These are phyloP conservation scores for Calyptommatus sinebrachiatus DNA, from an alignment of 2,113 vertebrate species.

Conservation along the genomic window DNA sequence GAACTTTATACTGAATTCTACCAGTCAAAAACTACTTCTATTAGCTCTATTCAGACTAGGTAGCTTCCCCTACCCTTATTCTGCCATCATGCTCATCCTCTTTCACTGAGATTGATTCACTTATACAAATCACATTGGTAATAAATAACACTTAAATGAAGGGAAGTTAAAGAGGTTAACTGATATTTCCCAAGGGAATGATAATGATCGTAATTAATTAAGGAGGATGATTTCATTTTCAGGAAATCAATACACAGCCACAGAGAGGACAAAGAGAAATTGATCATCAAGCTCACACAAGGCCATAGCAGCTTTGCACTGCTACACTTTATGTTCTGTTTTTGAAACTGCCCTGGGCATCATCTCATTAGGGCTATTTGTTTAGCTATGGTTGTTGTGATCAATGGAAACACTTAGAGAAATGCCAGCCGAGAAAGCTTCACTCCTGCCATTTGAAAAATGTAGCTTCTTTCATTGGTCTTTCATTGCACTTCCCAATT, in stretches of 20 bases:
- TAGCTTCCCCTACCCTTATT: neutral
- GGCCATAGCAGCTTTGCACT: neutral
- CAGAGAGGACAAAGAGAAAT: neutral
- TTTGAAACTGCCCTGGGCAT: neutral
- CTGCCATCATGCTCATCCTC: neutral
- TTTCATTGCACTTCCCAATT: neutral
- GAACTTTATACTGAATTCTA: too few species aligned
- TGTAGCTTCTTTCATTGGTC: constrained; percentile 7
- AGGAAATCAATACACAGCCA: neutral
- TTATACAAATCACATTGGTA: neutral
- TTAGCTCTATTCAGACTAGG: too few species aligned
- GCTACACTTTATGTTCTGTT: neutral
- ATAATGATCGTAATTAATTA: constrained; percentile 7
- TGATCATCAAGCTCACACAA: neutral
- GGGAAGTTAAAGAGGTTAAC: neutral
- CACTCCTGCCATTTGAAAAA: neutral
- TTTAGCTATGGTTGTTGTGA: neutral
- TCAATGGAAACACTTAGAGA: neutral
- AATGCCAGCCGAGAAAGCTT: constrained; percentile 3
- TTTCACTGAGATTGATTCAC: neutral
- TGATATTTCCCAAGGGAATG: neutral
- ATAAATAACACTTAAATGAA: neutral
- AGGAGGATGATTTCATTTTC: constrained; percentile 12
- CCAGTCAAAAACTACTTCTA: too few species aligned
- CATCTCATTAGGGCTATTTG: constrained; percentile 10